phyloP scores from a whole-genome alignment of 37 sponge, comb jelly and placozoan genomes.

The Sycon ciliatum region DNA sequence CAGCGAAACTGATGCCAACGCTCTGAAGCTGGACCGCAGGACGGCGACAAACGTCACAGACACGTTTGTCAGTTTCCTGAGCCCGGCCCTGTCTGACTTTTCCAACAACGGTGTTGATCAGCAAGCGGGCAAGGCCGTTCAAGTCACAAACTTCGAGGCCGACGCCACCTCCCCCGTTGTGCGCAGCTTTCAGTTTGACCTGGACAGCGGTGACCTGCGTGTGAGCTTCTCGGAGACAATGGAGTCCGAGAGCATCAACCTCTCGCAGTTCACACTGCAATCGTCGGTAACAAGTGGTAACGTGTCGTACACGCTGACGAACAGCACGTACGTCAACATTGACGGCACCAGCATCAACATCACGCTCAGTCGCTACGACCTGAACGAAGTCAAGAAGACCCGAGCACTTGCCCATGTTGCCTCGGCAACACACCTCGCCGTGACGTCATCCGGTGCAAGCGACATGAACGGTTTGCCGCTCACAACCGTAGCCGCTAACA shows the following conservation, averaged over 20 bases:
- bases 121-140: conserved; percentile 45
- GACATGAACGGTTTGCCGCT: conserved; percentile 68
- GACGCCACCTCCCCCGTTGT: conserved; percentile 56
- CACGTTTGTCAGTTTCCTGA: conserved; percentile 54
- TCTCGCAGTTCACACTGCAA: conserved; percentile 47
- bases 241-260: conserved; percentile 40
- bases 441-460: conserved; percentile 32
- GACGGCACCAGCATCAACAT: conserved; percentile 42
- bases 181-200: conserved; percentile 47
- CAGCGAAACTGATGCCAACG: conserved; percentile 39
- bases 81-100: conserved; percentile 45
- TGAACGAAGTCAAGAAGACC: conserved; percentile 64
- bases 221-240: conserved; percentile 68
- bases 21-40: conserved; percentile 37
- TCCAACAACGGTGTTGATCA: conserved; percentile 42
- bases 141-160: conserved; percentile 29
- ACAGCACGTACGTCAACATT: conserved; percentile 15
- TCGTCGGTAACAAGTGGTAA: conserved; percentile 13
- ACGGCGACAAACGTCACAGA: conserved; percentile 46
- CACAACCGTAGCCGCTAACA: conserved; percentile 24
- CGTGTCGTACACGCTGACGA: conserved; percentile 29
- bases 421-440: conserved; percentile 47
- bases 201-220: conserved; percentile 43
- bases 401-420: conserved; percentile 37
- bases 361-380: conserved; percentile 42